Evolutionary conservation across 2,888 invertebrate genomes (phyloP).

Genomic region (Ophonus ardosiacus): DNA sequence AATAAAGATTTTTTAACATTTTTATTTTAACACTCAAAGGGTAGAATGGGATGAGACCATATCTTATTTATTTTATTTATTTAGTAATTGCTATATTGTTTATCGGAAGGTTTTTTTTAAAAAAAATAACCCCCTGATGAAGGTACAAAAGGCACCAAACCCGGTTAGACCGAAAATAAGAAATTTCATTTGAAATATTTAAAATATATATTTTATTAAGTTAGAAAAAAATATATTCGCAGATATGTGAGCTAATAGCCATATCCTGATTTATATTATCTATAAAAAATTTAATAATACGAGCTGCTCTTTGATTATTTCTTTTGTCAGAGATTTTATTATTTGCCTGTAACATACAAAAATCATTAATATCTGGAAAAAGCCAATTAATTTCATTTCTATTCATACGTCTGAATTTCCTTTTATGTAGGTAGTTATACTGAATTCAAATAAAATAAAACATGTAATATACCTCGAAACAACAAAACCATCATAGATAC

Average conservation of each 20-base stretch:
- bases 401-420: not conserved
- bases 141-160: not conserved
- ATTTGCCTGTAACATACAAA: not conserved
- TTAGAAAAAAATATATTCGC: not conserved
- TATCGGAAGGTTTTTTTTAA: too few relatives aligned
- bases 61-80: too few relatives aligned
- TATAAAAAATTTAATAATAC: too few relatives aligned
- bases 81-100: too few relatives aligned
- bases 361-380: not conserved
- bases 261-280: too few relatives aligned
- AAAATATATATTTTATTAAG: not conserved
- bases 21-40: too few relatives aligned
- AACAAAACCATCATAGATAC: slow-evolving; percentile 26
- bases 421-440: not conserved
- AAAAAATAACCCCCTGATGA: too few relatives aligned
- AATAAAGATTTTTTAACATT: too few relatives aligned
- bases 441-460: slow-evolving; percentile 23
- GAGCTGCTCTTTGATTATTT: not conserved
- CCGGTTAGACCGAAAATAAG: not conserved
- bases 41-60: too few relatives aligned
- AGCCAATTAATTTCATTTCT: not conserved
- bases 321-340: not conserved
- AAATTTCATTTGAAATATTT: not conserved
- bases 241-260: too few relatives aligned
- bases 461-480: not conserved